Evolutionary conservation across 2,797 vertebrate genomes (phyloP), one percentile per base, ranked within the genome.

Genomic region (Eulemur rubriventer): DNA sequence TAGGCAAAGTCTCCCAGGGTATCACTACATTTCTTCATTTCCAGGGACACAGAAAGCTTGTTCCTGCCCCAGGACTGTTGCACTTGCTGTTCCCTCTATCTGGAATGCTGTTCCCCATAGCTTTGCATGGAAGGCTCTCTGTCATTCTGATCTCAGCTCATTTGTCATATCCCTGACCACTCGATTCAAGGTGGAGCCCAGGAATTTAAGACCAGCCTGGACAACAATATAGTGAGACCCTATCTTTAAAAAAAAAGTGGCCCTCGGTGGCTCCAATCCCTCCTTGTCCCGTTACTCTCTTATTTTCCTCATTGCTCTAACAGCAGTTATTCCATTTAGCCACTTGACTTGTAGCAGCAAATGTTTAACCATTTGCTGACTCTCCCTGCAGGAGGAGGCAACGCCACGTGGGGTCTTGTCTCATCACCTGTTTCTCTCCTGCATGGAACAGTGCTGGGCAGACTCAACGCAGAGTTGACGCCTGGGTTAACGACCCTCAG

Each of bases 51-150:
- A 11, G 6, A 6, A 65, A 8, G 35, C 20, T 46, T 50, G n/a
- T 59, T 76, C 57, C 75, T 95, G 65, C 59, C 86, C 52, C 80
- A 63, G 96, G 95, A 69, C 81, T 20, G 28, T 50, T 82, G 86
- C 38, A 28, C 35, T 17, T 57, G n/a, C 79, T 79, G 20, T 43
- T 35, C 24, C 81, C 61, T 9, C 76, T 67, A 6, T 14, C 41
- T 46, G n/a, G 38, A 78, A 57, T 24, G 43, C 12, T 13, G 35
- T 79, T 35, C 33, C 48, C 28, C 30, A 50, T 22, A 50, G n/a
- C 48, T 73, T 38, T 22, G 22, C 46, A 6, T 22, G n/a, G 38
- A 24, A 75, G 69, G 8, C 33, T 81, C 22, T 76, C n/a, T 69
- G 55, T 33, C 57, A 50, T 82, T 55, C 55, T 72, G 82, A 73